A percentile compares a stretch with the other conserved stretches of the same genome.
These are phyloP conservation scores for Phyllopteryx taeniolatus DNA, from an alignment of 2,113 vertebrate genomes.

Conservation along the genomic window DNA sequence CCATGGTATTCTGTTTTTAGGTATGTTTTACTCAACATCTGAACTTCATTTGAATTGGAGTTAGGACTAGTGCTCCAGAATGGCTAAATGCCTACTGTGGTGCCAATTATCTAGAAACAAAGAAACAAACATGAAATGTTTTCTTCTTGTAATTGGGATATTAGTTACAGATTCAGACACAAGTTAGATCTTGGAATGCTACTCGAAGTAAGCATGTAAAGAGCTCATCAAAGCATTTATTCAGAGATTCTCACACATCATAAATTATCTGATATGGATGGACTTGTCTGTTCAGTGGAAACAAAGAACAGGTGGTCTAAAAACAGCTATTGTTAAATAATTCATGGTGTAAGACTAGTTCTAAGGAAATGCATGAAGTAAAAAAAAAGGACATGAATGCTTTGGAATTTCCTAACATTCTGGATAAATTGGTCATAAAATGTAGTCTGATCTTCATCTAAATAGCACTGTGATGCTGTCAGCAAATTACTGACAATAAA, in stretches of 20 bases:
- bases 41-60: no score
- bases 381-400: no score
- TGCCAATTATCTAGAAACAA: neutral
- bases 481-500: no score
- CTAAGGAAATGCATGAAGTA: no score
- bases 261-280: no score
- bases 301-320: neutral
- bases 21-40: no score
- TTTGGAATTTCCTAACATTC: no score
- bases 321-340: neutral
- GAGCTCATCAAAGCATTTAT: neutral
- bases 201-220: neutral
- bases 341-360: neutral
- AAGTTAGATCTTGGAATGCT: neutral
- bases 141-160: neutral
- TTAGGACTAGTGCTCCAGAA: neutral
- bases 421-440: no score
- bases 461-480: no score
- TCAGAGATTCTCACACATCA: neutral
- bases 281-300: neutral
- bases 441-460: no score
- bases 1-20: no score
- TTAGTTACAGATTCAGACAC: conserved; percentile 20
- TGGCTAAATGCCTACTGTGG: neutral
- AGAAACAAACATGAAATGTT: neutral